Percentiles rank a stretch among this genome's conserved stretches.
These are phyloP conservation scores for Eupithecia vulgata DNA, from an alignment of 2,888 invertebrate species.

Conservation along the genomic window DNA sequence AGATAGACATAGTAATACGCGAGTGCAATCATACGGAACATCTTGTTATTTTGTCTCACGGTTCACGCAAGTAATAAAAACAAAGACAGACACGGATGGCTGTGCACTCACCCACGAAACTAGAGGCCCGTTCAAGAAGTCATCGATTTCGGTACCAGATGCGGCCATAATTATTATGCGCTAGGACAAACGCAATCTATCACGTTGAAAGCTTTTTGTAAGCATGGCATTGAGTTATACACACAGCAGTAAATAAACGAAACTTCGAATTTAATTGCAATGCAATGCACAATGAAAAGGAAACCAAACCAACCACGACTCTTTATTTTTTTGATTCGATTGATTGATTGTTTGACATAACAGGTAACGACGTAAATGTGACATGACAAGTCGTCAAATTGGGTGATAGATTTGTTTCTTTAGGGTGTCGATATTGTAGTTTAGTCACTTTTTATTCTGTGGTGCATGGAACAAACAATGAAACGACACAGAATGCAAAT, in stretches of 20 bases:
- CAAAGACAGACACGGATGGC: conserved; percentile 66
- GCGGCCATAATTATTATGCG: conserved; percentile 82
- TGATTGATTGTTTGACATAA: not conserved
- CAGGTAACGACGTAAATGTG: not conserved
- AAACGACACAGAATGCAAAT: not conserved
- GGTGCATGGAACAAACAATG: too few relatives aligned
- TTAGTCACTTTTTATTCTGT: not conserved
- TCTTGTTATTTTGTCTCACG: conserved; percentile 66
- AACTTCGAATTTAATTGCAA: conserved; percentile 17
- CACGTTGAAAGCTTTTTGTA: conserved; percentile 61
- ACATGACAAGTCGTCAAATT: not conserved
- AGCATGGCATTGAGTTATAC: conserved; percentile 69
- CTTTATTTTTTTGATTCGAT: conserved; percentile 4
- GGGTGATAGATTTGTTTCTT: not conserved
- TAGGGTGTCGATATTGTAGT: not conserved
- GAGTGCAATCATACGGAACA: conserved; percentile 65
- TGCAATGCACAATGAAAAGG: conserved; percentile 29
- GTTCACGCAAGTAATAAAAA: conserved; percentile 65
- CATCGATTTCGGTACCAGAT: conserved; percentile 90
- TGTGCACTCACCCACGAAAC: conserved; percentile 92
- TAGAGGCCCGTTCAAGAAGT: conserved; percentile 92
- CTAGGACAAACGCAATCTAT: conserved; percentile 70
- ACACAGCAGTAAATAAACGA: conserved; percentile 48
- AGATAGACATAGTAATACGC: conserved; percentile 25
- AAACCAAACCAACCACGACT: conserved; percentile 24